Evolutionary conservation across 2,113 vertebrate species (phyloP).

Genomic region (Albula glossodonta): DNA sequence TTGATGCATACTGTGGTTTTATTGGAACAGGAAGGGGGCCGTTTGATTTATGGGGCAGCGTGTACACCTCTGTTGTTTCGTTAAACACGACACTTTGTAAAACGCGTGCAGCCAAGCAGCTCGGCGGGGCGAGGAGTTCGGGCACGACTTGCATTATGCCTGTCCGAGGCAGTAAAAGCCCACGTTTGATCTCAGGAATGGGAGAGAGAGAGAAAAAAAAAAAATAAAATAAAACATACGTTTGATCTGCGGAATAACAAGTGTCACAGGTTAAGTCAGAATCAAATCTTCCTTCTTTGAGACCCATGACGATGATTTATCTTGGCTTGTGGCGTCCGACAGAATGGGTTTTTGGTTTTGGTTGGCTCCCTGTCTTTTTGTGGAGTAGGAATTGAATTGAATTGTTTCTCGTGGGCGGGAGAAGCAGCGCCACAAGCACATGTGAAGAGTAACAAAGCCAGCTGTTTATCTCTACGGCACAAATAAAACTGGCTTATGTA

Average conservation of each 20-base stretch:
- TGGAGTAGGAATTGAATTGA: constrained; percentile 24
- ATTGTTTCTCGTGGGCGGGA: constrained; percentile 16
- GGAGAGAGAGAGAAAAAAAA: background rate
- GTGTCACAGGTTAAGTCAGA: constrained; percentile 26
- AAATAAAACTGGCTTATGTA: background rate
- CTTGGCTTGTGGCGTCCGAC: constrained; percentile 10
- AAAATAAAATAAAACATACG: background rate
- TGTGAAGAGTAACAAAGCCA: no score
- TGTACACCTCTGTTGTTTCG: constrained; percentile 12
- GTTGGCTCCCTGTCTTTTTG: constrained; percentile 3
- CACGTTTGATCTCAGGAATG: constrained; percentile 19
- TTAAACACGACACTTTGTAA: constrained; percentile 20
- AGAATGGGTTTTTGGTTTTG: background rate
- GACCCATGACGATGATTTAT: constrained; percentile 19
- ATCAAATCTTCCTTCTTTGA: constrained; percentile 3
- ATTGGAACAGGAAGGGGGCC: constrained; percentile 11
- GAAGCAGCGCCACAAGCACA: no score
- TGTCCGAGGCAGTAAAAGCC: constrained; percentile 3
- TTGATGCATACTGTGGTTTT: background rate
- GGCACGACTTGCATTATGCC: constrained; percentile 17
- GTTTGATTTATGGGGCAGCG: constrained; percentile 24
- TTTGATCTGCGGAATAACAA: constrained; percentile 27
- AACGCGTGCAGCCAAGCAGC: background rate
- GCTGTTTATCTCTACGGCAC: no score
- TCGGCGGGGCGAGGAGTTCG: background rate